phyloP scores from a whole-genome alignment of 2,888 invertebrate species.

The Schizotus pectinicornis region DNA sequence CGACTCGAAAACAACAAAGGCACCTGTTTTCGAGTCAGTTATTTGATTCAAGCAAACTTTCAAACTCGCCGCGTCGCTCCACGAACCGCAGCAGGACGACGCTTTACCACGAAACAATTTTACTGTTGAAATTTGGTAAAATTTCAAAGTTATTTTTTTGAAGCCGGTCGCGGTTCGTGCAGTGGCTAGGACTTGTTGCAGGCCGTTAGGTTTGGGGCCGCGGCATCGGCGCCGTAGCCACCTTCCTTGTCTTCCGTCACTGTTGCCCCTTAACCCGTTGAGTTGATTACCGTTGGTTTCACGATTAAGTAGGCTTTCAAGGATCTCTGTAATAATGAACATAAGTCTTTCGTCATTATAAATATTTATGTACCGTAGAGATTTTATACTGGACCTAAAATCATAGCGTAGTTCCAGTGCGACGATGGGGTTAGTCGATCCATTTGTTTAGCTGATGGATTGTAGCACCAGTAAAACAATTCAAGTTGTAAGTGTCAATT shows the following conservation, averaged over 20 bases:
- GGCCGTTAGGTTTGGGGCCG: no score
- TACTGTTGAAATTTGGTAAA: no score
- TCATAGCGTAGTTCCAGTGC: constrained; percentile 40
- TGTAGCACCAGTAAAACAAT: constrained; percentile 47
- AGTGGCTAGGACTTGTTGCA: no score
- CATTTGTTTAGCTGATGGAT: constrained; percentile 28
- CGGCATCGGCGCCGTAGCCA: background rate
- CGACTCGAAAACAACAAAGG: no score
- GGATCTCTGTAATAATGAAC: constrained; percentile 56
- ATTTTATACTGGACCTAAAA: constrained; percentile 56
- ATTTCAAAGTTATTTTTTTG: no score
- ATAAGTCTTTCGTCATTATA: constrained; percentile 55
- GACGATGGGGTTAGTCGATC: constrained; percentile 28
- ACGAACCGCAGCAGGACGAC: no score
- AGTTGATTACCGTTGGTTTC: constrained; percentile 28
- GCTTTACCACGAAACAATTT: no score
- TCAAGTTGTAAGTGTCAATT: constrained; percentile 55
- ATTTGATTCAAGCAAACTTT: no score
- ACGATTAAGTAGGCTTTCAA: constrained; percentile 50
- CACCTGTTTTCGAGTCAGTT: no score
- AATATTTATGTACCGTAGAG: constrained; percentile 53
- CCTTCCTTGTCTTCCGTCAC: constrained; percentile 40
- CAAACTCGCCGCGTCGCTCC: no score
- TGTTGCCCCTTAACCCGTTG: constrained; percentile 10
- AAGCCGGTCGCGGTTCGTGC: no score